Conservation (phyloP, 2,888 invertebrate genomes). For the Ariolimax columbianus region DNA sequence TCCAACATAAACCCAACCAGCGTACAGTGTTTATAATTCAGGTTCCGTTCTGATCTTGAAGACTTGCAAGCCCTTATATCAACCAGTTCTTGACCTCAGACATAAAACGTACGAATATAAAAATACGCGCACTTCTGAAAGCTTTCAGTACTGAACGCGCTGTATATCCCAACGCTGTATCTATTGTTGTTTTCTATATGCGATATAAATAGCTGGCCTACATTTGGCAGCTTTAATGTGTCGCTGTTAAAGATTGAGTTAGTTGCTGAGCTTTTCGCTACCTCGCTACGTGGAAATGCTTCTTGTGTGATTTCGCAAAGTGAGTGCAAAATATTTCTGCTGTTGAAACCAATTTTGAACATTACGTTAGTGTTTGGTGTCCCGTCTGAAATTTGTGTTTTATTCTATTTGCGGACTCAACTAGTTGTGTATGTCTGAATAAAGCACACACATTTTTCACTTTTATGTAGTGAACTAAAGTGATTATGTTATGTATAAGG, state of each 20-base stretch:
- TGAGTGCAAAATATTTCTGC: not conserved
- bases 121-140: not conserved
- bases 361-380: too few species aligned
- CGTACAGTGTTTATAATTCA: too few species aligned
- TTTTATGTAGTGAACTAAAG: too few species aligned
- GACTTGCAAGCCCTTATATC: not conserved
- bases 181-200: not conserved
- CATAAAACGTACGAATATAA: not conserved
- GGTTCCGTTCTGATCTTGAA: too few species aligned
- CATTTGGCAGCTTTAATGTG: not conserved
- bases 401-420: too few species aligned
- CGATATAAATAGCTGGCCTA: not conserved
- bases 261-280: not conserved
- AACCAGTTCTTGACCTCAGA: not conserved
- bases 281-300: not conserved
- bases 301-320: not conserved
- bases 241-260: not conserved
- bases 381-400: too few species aligned
- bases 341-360: too few species aligned
- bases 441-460: too few species aligned
- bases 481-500: too few species aligned
- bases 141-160: not conserved
- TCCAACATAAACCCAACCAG: too few species aligned
- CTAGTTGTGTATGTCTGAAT: too few species aligned
- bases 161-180: not conserved